A percentile compares a stretch with the other conserved stretches of the same genome.
phyloP scores from a whole-genome alignment of 2,797 vertebrate genomes.

The Oreonectes daqikongensis region DNA sequence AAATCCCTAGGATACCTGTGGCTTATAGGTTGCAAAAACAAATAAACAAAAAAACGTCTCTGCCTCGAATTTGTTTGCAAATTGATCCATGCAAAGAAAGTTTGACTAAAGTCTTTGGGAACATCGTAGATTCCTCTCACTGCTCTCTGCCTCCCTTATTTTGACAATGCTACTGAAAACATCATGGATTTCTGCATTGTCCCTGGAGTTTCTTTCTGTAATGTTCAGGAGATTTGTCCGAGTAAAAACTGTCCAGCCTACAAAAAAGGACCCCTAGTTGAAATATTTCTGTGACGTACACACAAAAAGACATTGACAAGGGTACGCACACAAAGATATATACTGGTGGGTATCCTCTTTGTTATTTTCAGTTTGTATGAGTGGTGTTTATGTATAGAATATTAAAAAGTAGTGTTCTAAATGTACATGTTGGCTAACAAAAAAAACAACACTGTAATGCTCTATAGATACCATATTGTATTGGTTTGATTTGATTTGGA shows the following conservation, averaged over 20 bases:
- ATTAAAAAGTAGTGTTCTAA: conserved; percentile 78
- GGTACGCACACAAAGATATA: conserved; percentile 41
- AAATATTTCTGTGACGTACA: conserved; percentile 58
- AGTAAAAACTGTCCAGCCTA: conserved; percentile 76
- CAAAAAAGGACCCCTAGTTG: conserved; percentile 71
- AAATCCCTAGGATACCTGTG: too few relatives aligned
- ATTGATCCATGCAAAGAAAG: not conserved
- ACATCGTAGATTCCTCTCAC: not conserved
- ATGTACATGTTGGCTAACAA: conserved; percentile 80
- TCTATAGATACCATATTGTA: conserved; percentile 76
- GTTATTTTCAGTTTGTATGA: conserved; percentile 79
- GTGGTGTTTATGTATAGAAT: conserved; percentile 78
- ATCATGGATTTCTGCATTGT: not conserved
- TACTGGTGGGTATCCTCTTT: conserved; percentile 67
- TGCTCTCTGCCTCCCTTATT: too few relatives aligned
- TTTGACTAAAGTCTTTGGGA: not conserved
- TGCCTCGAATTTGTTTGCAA: too few relatives aligned
- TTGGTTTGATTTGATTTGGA: conserved; percentile 73
- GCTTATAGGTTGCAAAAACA: too few relatives aligned
- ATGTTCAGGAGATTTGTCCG: conserved; percentile 69
- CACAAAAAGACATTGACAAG: conserved; percentile 46
- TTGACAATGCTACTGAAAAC: not conserved
- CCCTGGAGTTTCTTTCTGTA: too few relatives aligned
- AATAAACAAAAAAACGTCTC: too few relatives aligned
- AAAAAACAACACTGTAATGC: conserved; percentile 69